A percentile compares a stretch with the other conserved stretches of the same genome.
phyloP scores from a whole-genome alignment of 2,888 invertebrate genomes.

The Orthonychiurus folsomi region DNA sequence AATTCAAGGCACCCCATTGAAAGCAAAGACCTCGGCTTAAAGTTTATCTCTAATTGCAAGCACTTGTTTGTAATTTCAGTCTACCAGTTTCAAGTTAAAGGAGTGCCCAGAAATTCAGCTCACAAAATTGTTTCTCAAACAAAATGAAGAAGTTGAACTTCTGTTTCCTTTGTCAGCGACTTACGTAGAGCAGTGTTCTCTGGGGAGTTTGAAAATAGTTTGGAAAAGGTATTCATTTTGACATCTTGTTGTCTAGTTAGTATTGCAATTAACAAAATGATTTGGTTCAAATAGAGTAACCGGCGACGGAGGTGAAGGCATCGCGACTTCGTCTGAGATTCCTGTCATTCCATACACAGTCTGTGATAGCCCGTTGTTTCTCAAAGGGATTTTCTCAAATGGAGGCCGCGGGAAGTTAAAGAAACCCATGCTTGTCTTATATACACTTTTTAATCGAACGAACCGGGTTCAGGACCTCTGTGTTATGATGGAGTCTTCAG shows the following conservation, averaged over 20 bases:
- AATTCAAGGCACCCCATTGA: too few species aligned
- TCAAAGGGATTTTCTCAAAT: slow-evolving; percentile 27
- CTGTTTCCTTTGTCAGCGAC: slow-evolving; percentile 10
- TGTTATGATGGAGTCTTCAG: slow-evolving; percentile 68
- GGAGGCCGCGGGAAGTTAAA: slow-evolving; percentile 30
- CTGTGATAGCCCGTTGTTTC: slow-evolving; percentile 20
- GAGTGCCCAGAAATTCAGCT: not conserved
- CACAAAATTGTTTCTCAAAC: slow-evolving; percentile 8
- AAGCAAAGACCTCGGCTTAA: too few species aligned
- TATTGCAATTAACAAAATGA: not conserved
- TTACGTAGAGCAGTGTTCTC: slow-evolving; percentile 8
- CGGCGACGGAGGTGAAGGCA: not conserved
- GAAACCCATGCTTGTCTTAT: slow-evolving; percentile 57
- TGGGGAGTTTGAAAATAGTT: slow-evolving; percentile 20
- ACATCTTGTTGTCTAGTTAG: not conserved
- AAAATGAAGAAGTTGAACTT: slow-evolving; percentile 15
- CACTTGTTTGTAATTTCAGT: not conserved
- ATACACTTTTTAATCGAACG: slow-evolving; percentile 63
- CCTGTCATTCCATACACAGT: slow-evolving; percentile 19
- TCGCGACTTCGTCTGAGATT: slow-evolving; percentile 13
- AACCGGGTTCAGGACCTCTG: slow-evolving; percentile 61
- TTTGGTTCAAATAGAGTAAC: not conserved
- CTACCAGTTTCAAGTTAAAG: not conserved
- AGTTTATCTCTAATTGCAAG: too few species aligned
- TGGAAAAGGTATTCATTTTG: slow-evolving; percentile 22